phyloP scores from a whole-genome alignment of 2,113 vertebrate species.

The Triplophysa rosa region DNA sequence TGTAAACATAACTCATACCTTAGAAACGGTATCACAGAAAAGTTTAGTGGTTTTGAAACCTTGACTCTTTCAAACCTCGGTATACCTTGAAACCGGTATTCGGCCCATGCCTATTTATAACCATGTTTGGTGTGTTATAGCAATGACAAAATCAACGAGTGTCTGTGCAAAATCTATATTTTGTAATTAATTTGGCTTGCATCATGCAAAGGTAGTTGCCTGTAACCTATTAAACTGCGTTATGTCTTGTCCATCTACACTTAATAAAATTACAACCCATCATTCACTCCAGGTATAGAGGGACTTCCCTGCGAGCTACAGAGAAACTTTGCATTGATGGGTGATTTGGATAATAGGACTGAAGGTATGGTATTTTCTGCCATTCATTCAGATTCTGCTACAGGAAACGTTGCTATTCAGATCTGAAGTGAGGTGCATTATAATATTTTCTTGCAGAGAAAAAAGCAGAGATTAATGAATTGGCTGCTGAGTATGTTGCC shows the following conservation, averaged over 20 bases:
- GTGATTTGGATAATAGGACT: constrained; percentile 93
- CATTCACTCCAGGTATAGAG: constrained; percentile 84
- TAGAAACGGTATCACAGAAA: no score
- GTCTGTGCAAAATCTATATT: not conserved
- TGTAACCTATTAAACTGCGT: not conserved
- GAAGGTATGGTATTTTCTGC: constrained; percentile 77
- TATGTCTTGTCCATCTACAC: not conserved
- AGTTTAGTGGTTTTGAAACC: no score
- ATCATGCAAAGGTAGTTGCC: not conserved
- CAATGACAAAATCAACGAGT: no score
- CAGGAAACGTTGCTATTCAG: no score
- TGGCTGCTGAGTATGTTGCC: constrained; percentile 93
- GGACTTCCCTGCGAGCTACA: constrained; percentile 95
- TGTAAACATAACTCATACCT: no score
- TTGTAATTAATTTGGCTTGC: not conserved
- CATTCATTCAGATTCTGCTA: not conserved
- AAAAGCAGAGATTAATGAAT: constrained; percentile 90
- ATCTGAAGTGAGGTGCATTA: no score
- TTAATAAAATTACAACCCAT: constrained; percentile 23
- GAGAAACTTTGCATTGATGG: constrained; percentile 97
- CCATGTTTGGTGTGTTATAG: no score
- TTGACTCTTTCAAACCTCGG: no score
- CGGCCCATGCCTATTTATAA: no score
- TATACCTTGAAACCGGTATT: no score
- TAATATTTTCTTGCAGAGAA: constrained; percentile 76